Base-by-base conservation (phyloP, 2,888 invertebrate species). In the Mactromeris polynyma region DNA sequence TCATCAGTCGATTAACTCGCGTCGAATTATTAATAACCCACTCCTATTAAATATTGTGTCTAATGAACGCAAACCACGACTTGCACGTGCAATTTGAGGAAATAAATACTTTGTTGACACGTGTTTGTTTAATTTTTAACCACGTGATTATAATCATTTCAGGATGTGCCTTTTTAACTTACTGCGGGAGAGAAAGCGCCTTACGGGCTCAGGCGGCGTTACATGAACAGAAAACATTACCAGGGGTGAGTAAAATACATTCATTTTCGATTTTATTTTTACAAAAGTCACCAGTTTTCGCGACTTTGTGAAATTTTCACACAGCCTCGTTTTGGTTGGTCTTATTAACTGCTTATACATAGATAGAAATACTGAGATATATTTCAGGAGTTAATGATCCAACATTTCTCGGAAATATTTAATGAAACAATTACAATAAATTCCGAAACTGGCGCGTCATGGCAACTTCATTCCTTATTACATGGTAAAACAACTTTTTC, bases 121-220 rank as follows among this genome's bases (percentile, higher is more conserved):
- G 58, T 9, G 58, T 26, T 9, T 26, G 26, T 64, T 64, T n/a
- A n/a, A 64, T 64, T 14, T 26, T 26, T 64, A 85, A 54, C 31
- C 69, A 73, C 54, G 26, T 78, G 36, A 31, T 17, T 83, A 33
- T 31, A n/a, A 14, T 42, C 42, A 11, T 94, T 94, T 46, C 98
- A 99, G 99, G 99, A 97, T 99, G 99, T 98, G 99, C 99, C 97
- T 99, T 99, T 97, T 98, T 99, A 97, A 99, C 99, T 96, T 99
- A 99, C 98, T 99, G 99, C 97, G 98, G 98, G 97, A 98, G 99
- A 97, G 99, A 99, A 97, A 99, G 98, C 97, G 99, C 99, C 95
- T 97, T 98, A 96, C 98, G 98, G 97, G 98, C 99, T 97, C 98
- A 99, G 97, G 98, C 98, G 97, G 98, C 98, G 97, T 98, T 99